Evolutionary conservation across 2,113 vertebrate species (phyloP), one percentile per base, ranked within the genome.

Genomic region (Thinocorus orbignyianus): DNA sequence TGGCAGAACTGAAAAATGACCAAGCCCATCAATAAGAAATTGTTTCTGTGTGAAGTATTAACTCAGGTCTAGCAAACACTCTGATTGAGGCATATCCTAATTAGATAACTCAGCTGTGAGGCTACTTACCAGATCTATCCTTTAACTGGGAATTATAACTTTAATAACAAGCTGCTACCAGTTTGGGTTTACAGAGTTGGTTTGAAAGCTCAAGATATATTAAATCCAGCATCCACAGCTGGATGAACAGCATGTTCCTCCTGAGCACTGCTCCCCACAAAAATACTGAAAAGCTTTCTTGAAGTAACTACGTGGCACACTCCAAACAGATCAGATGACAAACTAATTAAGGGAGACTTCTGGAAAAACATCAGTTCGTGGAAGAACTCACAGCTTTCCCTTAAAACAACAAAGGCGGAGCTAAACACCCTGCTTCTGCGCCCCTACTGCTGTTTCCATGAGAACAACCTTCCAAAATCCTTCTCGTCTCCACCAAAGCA

Each of bases 1-100:
- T 60, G 76, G 82, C 91, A 88, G 68, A 70, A 86, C 88, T 92
- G 11, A 91, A 86, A 94, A 73, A 95, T 64, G 16, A 84, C 80
- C 83, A 70, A 94, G 71, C 19, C 37, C 82, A 93, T 91, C 80
- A 78, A 81, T 81, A 90, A 92, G 66, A 86, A 90, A 96, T 94
- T 52, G 88, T 39, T 78, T 74, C 77, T 86, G 64, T 84, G 83
- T 77, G 91, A 94, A 78, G 69, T 71, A 85, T 90, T 93, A 93
- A 90, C 14, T 82, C 13, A 57, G 57, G 62, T 71, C 72, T 68
- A 91, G 69, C 62, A 88, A 88, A 72, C 58, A 42, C 42, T 81
- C 16, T 1, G 74, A 66, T 10, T 90, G 85, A 96, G 46, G 71
- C 55, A 83, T 9, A 61, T 46, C 71, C 64, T 88, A 82, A 95